Base-by-base conservation (phyloP, 2,888 invertebrate species). In the Drosophila planitibia region DNA sequence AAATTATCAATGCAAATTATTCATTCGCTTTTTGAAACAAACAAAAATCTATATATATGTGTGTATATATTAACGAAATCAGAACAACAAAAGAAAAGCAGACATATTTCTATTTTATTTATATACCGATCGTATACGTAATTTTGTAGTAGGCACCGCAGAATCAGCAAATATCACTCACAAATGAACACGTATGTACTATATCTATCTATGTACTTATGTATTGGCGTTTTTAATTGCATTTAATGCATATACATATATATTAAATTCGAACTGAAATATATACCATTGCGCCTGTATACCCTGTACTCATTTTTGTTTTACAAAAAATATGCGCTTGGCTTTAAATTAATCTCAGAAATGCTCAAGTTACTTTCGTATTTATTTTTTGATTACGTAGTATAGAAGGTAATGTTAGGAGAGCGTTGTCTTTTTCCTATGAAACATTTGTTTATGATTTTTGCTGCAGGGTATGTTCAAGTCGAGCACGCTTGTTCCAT, bases 1-100 rank as follows among this genome's bases (percentile, higher is more conserved):
- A 54, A 76, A 79, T 83, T 57, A 64, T n/a, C 70, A 81, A 69
- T 83, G 76, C 76, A 83, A 81, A 81, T 81, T 32, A 33, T 47
- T 22, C 22, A 22, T 30, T 49, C 22, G 14, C 16, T 57, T 53
- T 51, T 49, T 9, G n/a, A 59, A 70, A 65, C 62, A 64, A 80
- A 35, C 51, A 69, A 70, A 52, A 39, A 67, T 28, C 19, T 57
- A 28, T 1, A n/a, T 7, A 39, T n/a, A 3, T 35, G 35, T 35
- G 12, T 41, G 41, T 41, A n/a, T 58, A 44, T 60, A 59, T 74
- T 49, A 55, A 62, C 61, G 19, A 70, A 72, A 51, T 65, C 32
- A 61, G 6, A 22, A 44, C n/a, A 68, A 67, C 14, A 61, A 51
- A 51, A 33, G 64, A 37, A 63, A 35, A 28, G 22, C 47, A 58